phyloP scores from a whole-genome alignment of 37 sponge, comb jelly and placozoan genomes.

The Haliclona indistincta region DNA sequence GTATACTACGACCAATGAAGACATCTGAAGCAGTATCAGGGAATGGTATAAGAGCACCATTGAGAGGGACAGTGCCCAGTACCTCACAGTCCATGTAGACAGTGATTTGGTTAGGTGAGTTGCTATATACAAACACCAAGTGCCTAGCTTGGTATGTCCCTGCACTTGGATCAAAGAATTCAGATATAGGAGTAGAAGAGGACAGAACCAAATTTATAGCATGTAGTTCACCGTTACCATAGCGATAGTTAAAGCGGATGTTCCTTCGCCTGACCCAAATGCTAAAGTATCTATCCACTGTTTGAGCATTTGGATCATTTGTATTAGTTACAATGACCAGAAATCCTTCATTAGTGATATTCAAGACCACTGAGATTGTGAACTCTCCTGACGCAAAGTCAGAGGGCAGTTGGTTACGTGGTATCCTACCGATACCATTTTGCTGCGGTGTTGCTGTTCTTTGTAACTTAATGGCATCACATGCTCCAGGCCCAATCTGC shows the following conservation, averaged over 20 bases:
- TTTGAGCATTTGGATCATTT: background rate
- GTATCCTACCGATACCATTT: conserved; percentile 56
- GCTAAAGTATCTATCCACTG: conserved; percentile 26
- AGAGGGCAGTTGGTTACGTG: conserved; percentile 23
- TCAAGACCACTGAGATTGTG: conserved; percentile 59
- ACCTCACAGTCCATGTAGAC: conserved; percentile 53
- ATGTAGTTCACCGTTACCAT: background rate
- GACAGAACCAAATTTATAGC: background rate
- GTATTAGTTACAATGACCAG: conserved; percentile 32
- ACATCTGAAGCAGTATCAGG: conserved; percentile 24
- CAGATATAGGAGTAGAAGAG: background rate
- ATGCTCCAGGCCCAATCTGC: conserved; percentile 20
- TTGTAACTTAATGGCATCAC: conserved; percentile 24
- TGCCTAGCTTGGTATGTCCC: conserved; percentile 7
- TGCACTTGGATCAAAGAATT: conserved; percentile 15
- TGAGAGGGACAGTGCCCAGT: background rate
- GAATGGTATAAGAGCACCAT: background rate
- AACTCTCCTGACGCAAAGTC: conserved; percentile 47
- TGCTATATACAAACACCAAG: conserved; percentile 19
- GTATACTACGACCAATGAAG: conserved; percentile 49
- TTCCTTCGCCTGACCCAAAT: conserved; percentile 35
- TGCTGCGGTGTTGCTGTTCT: conserved; percentile 3
- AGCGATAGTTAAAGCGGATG: conserved; percentile 20
- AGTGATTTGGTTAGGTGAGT: background rate
- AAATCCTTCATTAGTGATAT: conserved; percentile 52